Base-by-base conservation (phyloP, 2,113 vertebrate genomes). In the Eretmodus cyanostictus region DNA sequence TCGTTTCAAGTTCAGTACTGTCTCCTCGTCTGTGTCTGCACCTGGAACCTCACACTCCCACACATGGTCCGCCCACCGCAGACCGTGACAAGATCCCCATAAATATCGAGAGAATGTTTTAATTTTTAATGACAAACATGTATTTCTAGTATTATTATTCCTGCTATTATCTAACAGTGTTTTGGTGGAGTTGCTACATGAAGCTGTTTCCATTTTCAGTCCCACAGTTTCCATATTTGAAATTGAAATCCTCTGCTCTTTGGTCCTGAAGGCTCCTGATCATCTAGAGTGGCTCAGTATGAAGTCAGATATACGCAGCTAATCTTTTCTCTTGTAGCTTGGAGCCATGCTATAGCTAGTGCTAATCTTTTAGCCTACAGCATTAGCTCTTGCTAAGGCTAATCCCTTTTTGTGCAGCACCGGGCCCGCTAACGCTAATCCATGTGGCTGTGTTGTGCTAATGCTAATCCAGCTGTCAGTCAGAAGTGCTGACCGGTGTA, bases 351-450 rank as follows among this genome's bases (percentile, higher is more conserved):
- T 82, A 80, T 12, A 59, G 85, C 90, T 81, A 36, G 13, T 68
- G 86, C 85, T 93, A 91, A 90, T 93, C 91, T 89, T 29, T 42
- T 89, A 91, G 86, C 81, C 82, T 36, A 40, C 85, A 80, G 89
- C 84, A 66, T 89, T 91, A 91, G 86, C 89, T 31, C 36, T 3
- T 63, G 86, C 92, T 87, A 89, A 87, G 1, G 84, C 87, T 92
- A 88, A 91, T 93, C 86, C 57, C 22, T 51, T 83, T 78, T 29
- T 89, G 80, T 73, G 54, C 61, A 38, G 78, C 38, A 3, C 24
- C 2, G 13, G 36, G 85, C 49, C 19, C 9, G 71, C 78, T 81
- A 63, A 22, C 3, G 66, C 71, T 93, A 81, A 92, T 89, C 90
- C 54, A 45, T 0, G 68, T 17, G 68, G 40, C 40, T 73, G 68